phyloP scores from a whole-genome alignment of 2,797 vertebrate genomes.

The Tinamus major region DNA sequence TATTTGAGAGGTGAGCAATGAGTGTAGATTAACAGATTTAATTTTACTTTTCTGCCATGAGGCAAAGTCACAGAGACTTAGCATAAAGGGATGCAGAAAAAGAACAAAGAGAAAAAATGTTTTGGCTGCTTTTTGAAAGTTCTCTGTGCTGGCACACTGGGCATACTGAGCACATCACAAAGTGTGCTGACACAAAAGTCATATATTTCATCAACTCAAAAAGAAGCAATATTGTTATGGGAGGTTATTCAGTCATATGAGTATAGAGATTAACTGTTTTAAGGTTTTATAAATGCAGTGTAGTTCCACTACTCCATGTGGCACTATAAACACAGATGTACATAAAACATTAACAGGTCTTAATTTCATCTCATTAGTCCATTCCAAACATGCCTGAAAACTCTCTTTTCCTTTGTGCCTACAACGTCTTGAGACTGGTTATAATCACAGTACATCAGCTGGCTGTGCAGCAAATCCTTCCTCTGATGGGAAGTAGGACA shows the following conservation, averaged over 20 bases:
- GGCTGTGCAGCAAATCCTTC: background rate
- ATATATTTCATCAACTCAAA: slow-evolving; percentile 44
- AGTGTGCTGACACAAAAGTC: slow-evolving; percentile 17
- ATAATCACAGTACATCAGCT: background rate
- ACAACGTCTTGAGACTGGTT: background rate
- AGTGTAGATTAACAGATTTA: slow-evolving; percentile 64
- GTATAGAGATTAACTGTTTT: background rate
- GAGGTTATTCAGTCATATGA: background rate
- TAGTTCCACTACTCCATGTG: background rate
- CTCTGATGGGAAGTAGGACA: background rate
- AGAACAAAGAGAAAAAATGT: slow-evolving; percentile 64
- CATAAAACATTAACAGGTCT: background rate
- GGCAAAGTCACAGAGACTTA: slow-evolving; percentile 61
- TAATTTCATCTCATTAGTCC: background rate
- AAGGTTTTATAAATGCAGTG: background rate
- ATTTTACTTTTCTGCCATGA: slow-evolving; percentile 58
- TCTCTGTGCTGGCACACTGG: slow-evolving; percentile 31
- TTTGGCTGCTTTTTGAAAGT: slow-evolving; percentile 59
- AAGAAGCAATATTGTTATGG: slow-evolving; percentile 10
- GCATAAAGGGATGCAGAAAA: slow-evolving; percentile 50
- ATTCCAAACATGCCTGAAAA: background rate
- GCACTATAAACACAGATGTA: background rate
- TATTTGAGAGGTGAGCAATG: slow-evolving; percentile 58
- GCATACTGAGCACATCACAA: slow-evolving; percentile 46
- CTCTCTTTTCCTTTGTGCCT: background rate